These are phyloP conservation scores for Erpobdella octoculata DNA, from an alignment of 2,888 invertebrate genomes.

Conservation along the genomic window DNA sequence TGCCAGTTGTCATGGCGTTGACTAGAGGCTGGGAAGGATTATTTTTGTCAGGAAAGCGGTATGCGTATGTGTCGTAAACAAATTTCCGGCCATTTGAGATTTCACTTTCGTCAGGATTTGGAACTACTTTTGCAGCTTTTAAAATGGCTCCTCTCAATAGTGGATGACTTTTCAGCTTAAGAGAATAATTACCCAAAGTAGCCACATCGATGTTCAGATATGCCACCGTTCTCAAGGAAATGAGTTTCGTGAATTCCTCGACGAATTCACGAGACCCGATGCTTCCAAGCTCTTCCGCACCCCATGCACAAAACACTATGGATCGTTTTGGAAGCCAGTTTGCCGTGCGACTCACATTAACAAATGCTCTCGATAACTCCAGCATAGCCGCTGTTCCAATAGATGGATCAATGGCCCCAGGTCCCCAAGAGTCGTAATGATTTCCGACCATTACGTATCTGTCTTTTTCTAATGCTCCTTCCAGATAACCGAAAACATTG, in stretches of 20 bases:
- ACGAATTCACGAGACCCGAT: slow-evolving; percentile 56
- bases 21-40: background rate
- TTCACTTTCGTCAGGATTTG: slow-evolving; percentile 41
- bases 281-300: slow-evolving; percentile 55
- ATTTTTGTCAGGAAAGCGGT: slow-evolving; percentile 28
- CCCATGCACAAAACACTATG: slow-evolving; percentile 55
- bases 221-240: slow-evolving; percentile 41
- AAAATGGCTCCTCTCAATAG: slow-evolving; percentile 38
- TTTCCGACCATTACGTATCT: slow-evolving; percentile 56
- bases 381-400: slow-evolving; percentile 55
- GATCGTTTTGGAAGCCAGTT: slow-evolving; percentile 55
- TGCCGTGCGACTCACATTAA: slow-evolving; percentile 35
- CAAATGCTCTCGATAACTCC: slow-evolving; percentile 52
- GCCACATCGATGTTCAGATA: slow-evolving; percentile 47
- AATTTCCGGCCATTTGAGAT: slow-evolving; percentile 38
- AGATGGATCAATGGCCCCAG: slow-evolving; percentile 54
- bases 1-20: slow-evolving; percentile 49
- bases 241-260: slow-evolving; percentile 41
- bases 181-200: slow-evolving; percentile 41
- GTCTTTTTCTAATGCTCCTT: slow-evolving; percentile 48
- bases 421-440: slow-evolving; percentile 57
- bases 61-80: slow-evolving; percentile 47
- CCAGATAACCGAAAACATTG: slow-evolving; percentile 48
- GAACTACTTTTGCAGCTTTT: slow-evolving; percentile 49
- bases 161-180: slow-evolving; percentile 19